Evolutionary conservation across 2,888 invertebrate genomes (phyloP).

Genomic region (Apodemia mormo): DNA sequence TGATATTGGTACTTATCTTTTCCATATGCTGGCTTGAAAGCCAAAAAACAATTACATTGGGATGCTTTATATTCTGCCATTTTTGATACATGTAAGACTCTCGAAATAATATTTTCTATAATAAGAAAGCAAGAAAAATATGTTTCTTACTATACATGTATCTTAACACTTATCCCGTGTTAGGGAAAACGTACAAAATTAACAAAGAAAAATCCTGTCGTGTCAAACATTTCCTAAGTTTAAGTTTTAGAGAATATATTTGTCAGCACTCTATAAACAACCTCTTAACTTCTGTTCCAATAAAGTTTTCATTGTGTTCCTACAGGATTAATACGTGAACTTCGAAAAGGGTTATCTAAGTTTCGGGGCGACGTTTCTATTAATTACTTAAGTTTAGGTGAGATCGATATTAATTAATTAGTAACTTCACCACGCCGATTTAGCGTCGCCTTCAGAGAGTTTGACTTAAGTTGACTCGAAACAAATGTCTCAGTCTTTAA

Average conservation of each 20-base stretch:
- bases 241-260: slow-evolving; percentile 22
- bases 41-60: too few species aligned
- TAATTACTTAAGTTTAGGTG: slow-evolving; percentile 65
- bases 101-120: too few species aligned
- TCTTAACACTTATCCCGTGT: too few species aligned
- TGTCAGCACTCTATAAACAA: slow-evolving; percentile 32
- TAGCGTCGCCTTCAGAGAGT: slow-evolving; percentile 21
- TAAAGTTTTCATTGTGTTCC: slow-evolving; percentile 65
- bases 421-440: slow-evolving; percentile 27
- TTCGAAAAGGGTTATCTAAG: slow-evolving; percentile 70
- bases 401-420: slow-evolving; percentile 38
- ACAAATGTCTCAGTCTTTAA: slow-evolving; percentile 15
- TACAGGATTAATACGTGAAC: slow-evolving; percentile 70
- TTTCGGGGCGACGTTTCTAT: slow-evolving; percentile 69
- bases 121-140: too few species aligned
- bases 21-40: too few species aligned
- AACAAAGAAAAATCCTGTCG: too few species aligned
- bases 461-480: slow-evolving; percentile 16
- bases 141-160: too few species aligned
- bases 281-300: slow-evolving; percentile 32
- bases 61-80: too few species aligned
- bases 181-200: too few species aligned
- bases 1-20: too few species aligned
- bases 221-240: too few species aligned
- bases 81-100: too few species aligned